Percentiles rank a stretch among this genome's conserved stretches.
Evolutionary conservation across 2,888 invertebrate genomes (phyloP).

Genomic region (Dicranocentrus wangi): DNA sequence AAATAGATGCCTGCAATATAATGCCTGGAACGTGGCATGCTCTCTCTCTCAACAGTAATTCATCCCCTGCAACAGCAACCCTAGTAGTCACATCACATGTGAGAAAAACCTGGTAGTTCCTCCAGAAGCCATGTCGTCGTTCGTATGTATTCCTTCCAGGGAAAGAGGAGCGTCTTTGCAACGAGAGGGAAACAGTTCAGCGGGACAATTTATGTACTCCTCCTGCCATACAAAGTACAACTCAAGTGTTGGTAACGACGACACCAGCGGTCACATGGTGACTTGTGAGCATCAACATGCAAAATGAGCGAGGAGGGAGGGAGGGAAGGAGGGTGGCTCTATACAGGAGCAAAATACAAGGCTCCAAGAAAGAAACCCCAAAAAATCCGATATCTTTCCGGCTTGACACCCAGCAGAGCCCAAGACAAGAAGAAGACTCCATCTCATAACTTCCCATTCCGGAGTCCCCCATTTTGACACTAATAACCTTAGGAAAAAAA

Average conservation of each 20-base stretch:
- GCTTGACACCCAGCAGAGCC: slow-evolving; percentile 33
- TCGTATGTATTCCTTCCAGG: too few relatives aligned
- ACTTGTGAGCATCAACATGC: not conserved
- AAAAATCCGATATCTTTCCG: not conserved
- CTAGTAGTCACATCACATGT: too few relatives aligned
- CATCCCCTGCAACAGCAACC: slow-evolving; percentile 2
- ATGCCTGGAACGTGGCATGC: too few relatives aligned
- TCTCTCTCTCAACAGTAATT: not conserved
- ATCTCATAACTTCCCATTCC: slow-evolving; percentile 67
- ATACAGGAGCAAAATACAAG: not conserved
- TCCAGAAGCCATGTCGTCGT: too few relatives aligned
- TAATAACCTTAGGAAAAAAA: slow-evolving; percentile 64
- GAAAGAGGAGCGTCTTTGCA: too few relatives aligned
- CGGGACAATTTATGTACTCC: slow-evolving; percentile 21
- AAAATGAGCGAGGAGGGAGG: not conserved
- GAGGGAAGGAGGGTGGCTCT: not conserved
- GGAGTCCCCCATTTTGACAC: slow-evolving; percentile 63
- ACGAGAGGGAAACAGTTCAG: not conserved
- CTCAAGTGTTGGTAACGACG: not conserved
- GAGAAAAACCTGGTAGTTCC: too few relatives aligned
- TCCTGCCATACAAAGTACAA: slow-evolving; percentile 9
- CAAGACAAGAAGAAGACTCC: slow-evolving; percentile 39
- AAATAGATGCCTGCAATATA: too few relatives aligned
- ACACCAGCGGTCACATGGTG: not conserved
- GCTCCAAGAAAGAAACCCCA: not conserved